phyloP scores from a whole-genome alignment of 1,140 invertebrate genomes.

The Pectinophora gossypiella region DNA sequence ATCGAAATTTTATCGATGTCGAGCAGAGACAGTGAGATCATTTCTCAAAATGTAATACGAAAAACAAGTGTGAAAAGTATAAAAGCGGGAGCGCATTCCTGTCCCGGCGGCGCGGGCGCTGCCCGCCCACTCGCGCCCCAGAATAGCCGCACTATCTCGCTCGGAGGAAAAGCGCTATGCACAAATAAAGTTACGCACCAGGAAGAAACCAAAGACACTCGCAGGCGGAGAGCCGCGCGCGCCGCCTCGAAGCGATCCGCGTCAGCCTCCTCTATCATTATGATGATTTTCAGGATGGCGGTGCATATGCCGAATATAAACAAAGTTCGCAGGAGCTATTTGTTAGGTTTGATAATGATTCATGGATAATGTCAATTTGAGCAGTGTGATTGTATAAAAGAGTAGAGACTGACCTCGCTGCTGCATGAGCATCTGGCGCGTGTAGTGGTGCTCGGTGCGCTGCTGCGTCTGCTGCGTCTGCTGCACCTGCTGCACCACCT shows the following conservation, averaged over 20 bases:
- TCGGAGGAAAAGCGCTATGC: slow-evolving; percentile 59
- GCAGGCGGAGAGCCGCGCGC: slow-evolving; percentile 28
- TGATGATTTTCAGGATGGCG: slow-evolving; percentile 5
- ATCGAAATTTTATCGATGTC: slow-evolving; percentile 7
- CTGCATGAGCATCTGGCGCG: slow-evolving; percentile 84
- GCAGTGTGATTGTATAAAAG: slow-evolving; percentile 5
- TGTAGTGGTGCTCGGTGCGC: slow-evolving; percentile 75
- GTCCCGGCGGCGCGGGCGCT: slow-evolving; percentile 10
- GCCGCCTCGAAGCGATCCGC: slow-evolving; percentile 8
- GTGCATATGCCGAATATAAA: neutral
- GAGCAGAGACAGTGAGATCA: slow-evolving; percentile 36
- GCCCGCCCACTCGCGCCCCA: slow-evolving; percentile 50
- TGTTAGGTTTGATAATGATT: neutral
- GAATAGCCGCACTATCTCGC: slow-evolving; percentile 63
- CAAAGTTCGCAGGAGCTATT: slow-evolving; percentile 3
- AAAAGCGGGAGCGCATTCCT: slow-evolving; percentile 34
- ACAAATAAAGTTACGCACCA: slow-evolving; percentile 58
- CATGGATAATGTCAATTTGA: too few species aligned
- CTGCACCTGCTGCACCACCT: slow-evolving; percentile 77
- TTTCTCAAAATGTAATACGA: slow-evolving; percentile 31
- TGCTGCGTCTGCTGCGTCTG: slow-evolving; percentile 79
- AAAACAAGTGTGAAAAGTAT: slow-evolving; percentile 37
- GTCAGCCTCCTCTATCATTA: neutral
- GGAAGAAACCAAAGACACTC: slow-evolving; percentile 54
- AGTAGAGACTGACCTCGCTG: slow-evolving; percentile 81